Percentiles rank a stretch among this genome's conserved stretches.
These are phyloP conservation scores for Oncorhynchus gorbuscha DNA, from an alignment of 2,113 vertebrate genomes.

Conservation along the genomic window DNA sequence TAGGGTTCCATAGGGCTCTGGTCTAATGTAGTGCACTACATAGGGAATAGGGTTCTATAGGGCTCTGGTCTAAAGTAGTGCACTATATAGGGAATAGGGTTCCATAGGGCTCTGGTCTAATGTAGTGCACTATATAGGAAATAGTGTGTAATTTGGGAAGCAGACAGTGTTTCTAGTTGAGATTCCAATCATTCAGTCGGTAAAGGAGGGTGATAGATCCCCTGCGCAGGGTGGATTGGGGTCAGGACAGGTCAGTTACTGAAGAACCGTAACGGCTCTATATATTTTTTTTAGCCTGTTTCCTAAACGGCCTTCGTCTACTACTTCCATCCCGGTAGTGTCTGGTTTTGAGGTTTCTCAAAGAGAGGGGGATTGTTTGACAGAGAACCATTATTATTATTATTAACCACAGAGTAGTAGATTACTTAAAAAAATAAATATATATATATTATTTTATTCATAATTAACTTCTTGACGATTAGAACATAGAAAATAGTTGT, in stretches of 20 bases:
- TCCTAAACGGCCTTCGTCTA: not conserved
- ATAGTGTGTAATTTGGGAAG: too few relatives aligned
- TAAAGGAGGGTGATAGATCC: not conserved
- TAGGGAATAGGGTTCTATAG: too few relatives aligned
- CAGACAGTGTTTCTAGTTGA: not conserved
- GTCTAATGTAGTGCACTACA: too few relatives aligned
- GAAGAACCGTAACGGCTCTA: not conserved
- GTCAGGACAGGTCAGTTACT: not conserved
- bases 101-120: too few relatives aligned
- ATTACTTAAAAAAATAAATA: not conserved
- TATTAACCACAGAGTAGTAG: not conserved
- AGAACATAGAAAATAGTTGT: too few relatives aligned
- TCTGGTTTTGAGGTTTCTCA: not conserved
- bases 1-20: too few relatives aligned
- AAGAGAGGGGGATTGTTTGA: not conserved
- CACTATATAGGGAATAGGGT: too few relatives aligned
- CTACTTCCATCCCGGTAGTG: not conserved
- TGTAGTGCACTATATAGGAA: too few relatives aligned
- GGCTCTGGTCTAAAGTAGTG: too few relatives aligned
- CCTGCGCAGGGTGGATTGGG: not conserved
- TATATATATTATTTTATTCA: too few relatives aligned
- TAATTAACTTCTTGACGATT: too few relatives aligned
- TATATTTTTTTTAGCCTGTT: not conserved
- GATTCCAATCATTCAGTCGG: constrained; percentile 7
- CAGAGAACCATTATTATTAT: too few relatives aligned